phyloP scores from a whole-genome alignment of 2,797 vertebrate genomes.

The Odontamblyopus rebecca region DNA sequence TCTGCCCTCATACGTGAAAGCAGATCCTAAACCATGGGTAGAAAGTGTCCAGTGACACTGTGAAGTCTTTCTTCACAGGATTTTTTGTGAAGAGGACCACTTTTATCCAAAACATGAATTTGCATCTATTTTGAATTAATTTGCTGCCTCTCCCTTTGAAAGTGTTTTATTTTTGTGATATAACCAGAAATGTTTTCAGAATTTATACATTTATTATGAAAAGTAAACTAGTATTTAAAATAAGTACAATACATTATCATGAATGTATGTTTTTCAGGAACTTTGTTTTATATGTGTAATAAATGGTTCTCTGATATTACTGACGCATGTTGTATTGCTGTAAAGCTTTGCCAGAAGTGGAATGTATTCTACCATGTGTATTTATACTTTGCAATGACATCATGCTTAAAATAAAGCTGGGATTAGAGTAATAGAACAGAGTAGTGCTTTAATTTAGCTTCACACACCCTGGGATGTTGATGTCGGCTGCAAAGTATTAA shows the following conservation, averaged over 20 bases:
- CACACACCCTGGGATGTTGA: too few relatives aligned
- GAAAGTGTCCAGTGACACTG: slow-evolving; percentile 20
- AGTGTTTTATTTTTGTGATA: slow-evolving; percentile 50
- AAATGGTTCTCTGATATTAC: slow-evolving; percentile 30
- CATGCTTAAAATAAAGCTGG: too few relatives aligned
- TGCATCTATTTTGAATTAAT: slow-evolving; percentile 56
- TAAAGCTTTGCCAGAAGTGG: too few relatives aligned
- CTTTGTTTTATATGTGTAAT: slow-evolving; percentile 49
- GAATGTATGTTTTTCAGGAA: slow-evolving; percentile 24
- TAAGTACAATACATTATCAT: slow-evolving; percentile 28
- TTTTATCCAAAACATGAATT: slow-evolving; percentile 46
- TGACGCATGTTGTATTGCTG: background rate
- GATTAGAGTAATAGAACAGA: too few relatives aligned
- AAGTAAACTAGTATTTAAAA: slow-evolving; percentile 45
- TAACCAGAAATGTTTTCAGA: slow-evolving; percentile 33
- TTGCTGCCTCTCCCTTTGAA: slow-evolving; percentile 38
- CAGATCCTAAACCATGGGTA: slow-evolving; percentile 26
- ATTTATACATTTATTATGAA: slow-evolving; percentile 31
- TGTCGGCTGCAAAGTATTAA: too few relatives aligned
- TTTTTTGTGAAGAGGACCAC: slow-evolving; percentile 33
- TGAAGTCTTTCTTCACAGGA: slow-evolving; percentile 9
- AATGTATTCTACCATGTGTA: too few relatives aligned
- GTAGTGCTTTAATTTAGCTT: too few relatives aligned
- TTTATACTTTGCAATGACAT: too few relatives aligned
- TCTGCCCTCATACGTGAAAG: slow-evolving; percentile 14